Evolutionary conservation across 2,888 invertebrate species (phyloP), one percentile per base, ranked within the genome.

Genomic region (Salpingus planirostris): DNA sequence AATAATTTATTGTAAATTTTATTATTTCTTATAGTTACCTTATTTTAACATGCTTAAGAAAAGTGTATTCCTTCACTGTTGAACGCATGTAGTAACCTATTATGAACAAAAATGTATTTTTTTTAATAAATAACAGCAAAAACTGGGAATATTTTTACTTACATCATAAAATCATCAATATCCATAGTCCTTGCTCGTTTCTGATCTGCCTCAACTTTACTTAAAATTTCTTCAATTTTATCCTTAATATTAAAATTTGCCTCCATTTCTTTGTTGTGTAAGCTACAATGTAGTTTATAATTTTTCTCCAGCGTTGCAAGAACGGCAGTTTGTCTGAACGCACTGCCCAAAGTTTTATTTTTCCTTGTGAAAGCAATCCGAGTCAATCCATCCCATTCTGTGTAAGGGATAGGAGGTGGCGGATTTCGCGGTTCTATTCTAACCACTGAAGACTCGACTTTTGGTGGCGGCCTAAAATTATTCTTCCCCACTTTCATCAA

Each of bases 401-500:
- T 78, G 65, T 90, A 97, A 61, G 92, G 88, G 6, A 98, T 86
- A 0, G 89, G 84, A 4, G 97, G 97, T 18, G 96, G 92, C 12
- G 98, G 98, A 68, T 95, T 95, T 55, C 85, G 78, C 0, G 98
- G 98, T 60, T 98, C 97, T 58, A 99, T 83, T 54, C 98, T 73
- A 0, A 99, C 95, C 2, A 99, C 97, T 65, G 88, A 89, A 0
- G 97, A 97, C 63, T 99, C 98, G 1, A 99, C 97, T 74, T 97
- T 97, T 3, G 98, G 98, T 23, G 98, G 97, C 11, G 98, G 98
- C 42, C 86, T 78, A 59, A 99, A 98, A 67, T 98, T 98, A 63
- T 97, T 97, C 68, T 89, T 92, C 2, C 96, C 96, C 52, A 97
- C 91, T 76, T 96, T 96, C 88, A 97, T 93, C 14, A 97, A 65